Base-by-base conservation (phyloP, 2,888 invertebrate genomes). In the Acleris emargana region DNA sequence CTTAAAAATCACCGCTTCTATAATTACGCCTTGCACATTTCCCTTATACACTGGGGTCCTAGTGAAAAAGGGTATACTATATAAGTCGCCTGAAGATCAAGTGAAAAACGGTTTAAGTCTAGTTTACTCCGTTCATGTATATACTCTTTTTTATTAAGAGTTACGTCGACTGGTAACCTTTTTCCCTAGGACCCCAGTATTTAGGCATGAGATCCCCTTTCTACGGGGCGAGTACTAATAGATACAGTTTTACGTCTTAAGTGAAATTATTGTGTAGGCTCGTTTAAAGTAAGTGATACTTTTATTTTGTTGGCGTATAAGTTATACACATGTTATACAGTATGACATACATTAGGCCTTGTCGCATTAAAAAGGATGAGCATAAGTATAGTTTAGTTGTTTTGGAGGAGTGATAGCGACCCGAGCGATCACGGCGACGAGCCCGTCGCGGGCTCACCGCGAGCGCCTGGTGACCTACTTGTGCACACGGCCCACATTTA, bases 401-500 rank as follows among this genome's bases (percentile, higher is more conserved):
- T 55, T 55, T 50, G 17, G 28, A 6, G 11, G 38, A 38, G 53
- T 45, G 25, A 38, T 28, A 49, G 25, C 17, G 28, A 13, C 54
- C 54, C 32, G 43, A 57, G 43, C 54, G 42, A 50, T n/a, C 43
- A 32, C 59, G 50, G 28, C 51, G 53, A 11, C 38, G 58, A 52
- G 53, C 47, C 38, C 58, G 52, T 22, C 32, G 62, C 62, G 58
- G 38, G 42, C 50, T 62, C 64, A 67, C 42, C 67, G 62, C 68
- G 52, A 69, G 69, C 66, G 69, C 73, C 75, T 75, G 69, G 77
- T 86, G 87, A 86, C 86, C 87, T 85, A 86, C 84, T 86, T 87
- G 83, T 76, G 78, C 77, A 54, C 60, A 77, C 83, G 83, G 81
- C 81, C 84, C 80, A 83, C 78, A 85, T 84, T 78, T 78, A 75